phyloP scores from a whole-genome alignment of 2,888 invertebrate genomes.

The Myopa testacea region DNA sequence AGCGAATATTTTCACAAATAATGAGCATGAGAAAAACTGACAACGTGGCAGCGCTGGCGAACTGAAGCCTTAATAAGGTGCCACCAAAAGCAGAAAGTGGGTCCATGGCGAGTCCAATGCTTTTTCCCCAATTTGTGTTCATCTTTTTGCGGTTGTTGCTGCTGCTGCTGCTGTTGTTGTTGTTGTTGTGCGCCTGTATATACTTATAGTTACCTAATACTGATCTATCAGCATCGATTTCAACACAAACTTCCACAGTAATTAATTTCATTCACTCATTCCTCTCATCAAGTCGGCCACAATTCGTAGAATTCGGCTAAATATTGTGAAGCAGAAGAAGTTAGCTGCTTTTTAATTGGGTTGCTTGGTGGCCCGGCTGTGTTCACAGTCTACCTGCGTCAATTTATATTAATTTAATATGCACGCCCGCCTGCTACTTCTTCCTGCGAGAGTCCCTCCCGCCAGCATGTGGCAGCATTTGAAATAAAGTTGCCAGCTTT shows the following conservation, averaged over 20 bases:
- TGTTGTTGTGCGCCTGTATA: slow-evolving; percentile 2
- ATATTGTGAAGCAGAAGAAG: background rate
- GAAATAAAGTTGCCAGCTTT: slow-evolving; percentile 33
- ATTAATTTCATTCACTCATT: slow-evolving; percentile 33
- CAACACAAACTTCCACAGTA: slow-evolving; percentile 26
- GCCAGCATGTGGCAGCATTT: slow-evolving; percentile 6
- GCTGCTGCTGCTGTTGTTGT: background rate
- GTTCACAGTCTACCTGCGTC: slow-evolving; percentile 52
- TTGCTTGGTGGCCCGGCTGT: slow-evolving; percentile 3
- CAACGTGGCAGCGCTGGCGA: slow-evolving; percentile 25
- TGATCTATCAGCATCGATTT: slow-evolving; percentile 33
- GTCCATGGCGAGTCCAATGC: background rate
- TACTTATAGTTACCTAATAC: background rate
- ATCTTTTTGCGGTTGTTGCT: too few relatives aligned
- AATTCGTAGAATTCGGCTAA: slow-evolving; percentile 24
- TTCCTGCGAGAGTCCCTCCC: background rate
- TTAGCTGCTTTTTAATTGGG: slow-evolving; percentile 21
- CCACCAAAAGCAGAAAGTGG: slow-evolving; percentile 3
- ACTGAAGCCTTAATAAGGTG: slow-evolving; percentile 16
- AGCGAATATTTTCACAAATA: slow-evolving; percentile 38
- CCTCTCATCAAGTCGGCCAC: slow-evolving; percentile 23
- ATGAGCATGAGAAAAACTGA: slow-evolving; percentile 38
- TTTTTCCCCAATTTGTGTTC: background rate
- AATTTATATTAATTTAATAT: slow-evolving; percentile 63
- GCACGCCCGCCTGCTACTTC: slow-evolving; percentile 59